phyloP scores from a whole-genome alignment of 37 sponge, comb jelly and placozoan genomes.

The Eunapius fragilis region DNA sequence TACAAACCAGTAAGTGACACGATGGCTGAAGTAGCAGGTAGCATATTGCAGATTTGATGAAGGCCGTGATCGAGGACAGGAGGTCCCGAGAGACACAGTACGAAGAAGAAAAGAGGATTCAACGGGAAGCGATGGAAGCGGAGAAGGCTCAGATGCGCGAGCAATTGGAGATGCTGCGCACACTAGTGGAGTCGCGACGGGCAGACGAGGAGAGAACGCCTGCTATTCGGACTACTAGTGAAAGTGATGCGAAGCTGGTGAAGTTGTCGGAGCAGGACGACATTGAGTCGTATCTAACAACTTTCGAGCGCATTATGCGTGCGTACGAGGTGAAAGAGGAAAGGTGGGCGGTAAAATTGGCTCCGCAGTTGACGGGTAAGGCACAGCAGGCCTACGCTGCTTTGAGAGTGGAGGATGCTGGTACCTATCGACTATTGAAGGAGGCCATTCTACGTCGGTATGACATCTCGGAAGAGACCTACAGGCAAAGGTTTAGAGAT shows the following conservation, averaged over 20 bases:
- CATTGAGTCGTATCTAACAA: slow-evolving; percentile 40
- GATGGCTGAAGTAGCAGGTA: not conserved
- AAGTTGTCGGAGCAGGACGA: slow-evolving; percentile 17
- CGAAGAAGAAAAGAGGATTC: not conserved
- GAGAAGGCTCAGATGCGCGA: not conserved
- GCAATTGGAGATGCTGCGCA: slow-evolving; percentile 13
- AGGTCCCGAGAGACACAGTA: not conserved
- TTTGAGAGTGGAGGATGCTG: slow-evolving; percentile 29
- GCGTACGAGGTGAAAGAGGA: slow-evolving; percentile 20
- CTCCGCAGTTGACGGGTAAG: slow-evolving; percentile 35
- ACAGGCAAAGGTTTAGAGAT: slow-evolving; percentile 17
- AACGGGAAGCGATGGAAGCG: not conserved
- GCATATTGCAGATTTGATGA: slow-evolving; percentile 1
- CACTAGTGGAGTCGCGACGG: not conserved
- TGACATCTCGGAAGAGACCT: slow-evolving; percentile 36
- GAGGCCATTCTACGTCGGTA: slow-evolving; percentile 31
- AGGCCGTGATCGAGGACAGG: slow-evolving; percentile 10
- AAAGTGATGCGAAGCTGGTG: too few species aligned
- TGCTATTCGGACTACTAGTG: too few species aligned
- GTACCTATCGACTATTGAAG: slow-evolving; percentile 29
- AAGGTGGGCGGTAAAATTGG: slow-evolving; percentile 11
- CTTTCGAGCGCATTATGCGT: slow-evolving; percentile 22
- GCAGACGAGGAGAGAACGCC: not conserved
- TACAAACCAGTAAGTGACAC: too few species aligned
- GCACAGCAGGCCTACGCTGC: too few species aligned